Evolutionary conservation across 2,888 invertebrate species (phyloP).

Genomic region (Notodonta dromedarius): DNA sequence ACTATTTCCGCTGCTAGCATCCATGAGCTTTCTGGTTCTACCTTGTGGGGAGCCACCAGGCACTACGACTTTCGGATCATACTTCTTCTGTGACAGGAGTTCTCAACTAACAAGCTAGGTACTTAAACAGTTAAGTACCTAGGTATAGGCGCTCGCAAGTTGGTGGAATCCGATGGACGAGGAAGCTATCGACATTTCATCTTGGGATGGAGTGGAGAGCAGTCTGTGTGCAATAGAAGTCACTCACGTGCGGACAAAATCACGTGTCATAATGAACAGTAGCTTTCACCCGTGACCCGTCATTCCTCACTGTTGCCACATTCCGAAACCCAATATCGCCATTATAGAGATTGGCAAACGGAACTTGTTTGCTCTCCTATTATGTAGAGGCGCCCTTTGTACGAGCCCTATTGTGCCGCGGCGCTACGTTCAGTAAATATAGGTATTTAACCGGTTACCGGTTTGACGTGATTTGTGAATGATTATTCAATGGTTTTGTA

Average conservation of each 20-base stretch:
- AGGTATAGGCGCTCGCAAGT: too few species aligned
- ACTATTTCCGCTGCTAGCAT: too few species aligned
- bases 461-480: constrained; percentile 1
- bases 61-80: too few species aligned
- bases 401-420: background rate
- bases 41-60: too few species aligned
- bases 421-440: background rate
- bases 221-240: too few species aligned
- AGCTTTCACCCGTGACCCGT: background rate
- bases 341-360: background rate
- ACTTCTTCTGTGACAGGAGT: too few species aligned
- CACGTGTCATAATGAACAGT: background rate
- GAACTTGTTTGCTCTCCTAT: constrained; percentile 4
- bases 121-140: too few species aligned
- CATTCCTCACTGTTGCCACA: background rate
- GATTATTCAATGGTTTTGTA: background rate
- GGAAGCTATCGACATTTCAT: too few species aligned
- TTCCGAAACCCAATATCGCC: constrained; percentile 1
- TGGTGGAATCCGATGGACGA: too few species aligned
- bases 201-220: too few species aligned
- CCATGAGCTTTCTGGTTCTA: too few species aligned
- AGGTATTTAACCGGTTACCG: background rate
- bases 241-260: background rate
- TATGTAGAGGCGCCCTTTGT: background rate
- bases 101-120: too few species aligned